Evolutionary conservation across 2,797 vertebrate species (phyloP).

Genomic region (Limnodromus scolopaceus): DNA sequence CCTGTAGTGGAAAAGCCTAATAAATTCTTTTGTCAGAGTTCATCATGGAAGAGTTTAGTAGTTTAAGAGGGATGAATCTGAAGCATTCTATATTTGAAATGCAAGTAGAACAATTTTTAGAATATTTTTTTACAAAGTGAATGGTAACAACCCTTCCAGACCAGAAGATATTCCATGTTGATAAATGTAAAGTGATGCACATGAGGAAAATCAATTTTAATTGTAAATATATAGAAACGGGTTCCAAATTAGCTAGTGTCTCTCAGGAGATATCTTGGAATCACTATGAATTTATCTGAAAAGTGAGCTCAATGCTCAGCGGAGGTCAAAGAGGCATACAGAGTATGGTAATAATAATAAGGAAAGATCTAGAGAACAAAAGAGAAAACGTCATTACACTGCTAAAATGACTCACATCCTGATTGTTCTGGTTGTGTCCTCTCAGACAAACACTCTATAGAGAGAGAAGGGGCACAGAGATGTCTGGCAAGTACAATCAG

Average conservation of each 20-base stretch:
- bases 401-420: neutral
- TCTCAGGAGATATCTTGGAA: neutral
- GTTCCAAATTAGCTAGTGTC: neutral
- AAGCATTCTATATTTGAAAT: neutral
- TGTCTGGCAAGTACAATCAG: neutral
- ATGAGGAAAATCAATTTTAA: neutral
- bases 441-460: neutral
- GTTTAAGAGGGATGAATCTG: neutral
- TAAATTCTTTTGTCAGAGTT: constrained; percentile 34
- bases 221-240: neutral
- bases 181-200: neutral
- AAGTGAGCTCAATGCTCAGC: neutral
- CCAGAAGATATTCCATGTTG: neutral
- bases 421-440: neutral
- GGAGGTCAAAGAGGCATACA: neutral
- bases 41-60: neutral
- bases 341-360: neutral
- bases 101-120: neutral
- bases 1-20: neutral
- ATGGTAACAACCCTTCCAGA: neutral
- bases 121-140: neutral
- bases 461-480: neutral
- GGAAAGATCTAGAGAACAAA: neutral
- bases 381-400: neutral
- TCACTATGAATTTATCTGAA: neutral